Evolutionary conservation across 2,113 vertebrate species (phyloP).

Genomic region (Gasterosteus nipponicus): DNA sequence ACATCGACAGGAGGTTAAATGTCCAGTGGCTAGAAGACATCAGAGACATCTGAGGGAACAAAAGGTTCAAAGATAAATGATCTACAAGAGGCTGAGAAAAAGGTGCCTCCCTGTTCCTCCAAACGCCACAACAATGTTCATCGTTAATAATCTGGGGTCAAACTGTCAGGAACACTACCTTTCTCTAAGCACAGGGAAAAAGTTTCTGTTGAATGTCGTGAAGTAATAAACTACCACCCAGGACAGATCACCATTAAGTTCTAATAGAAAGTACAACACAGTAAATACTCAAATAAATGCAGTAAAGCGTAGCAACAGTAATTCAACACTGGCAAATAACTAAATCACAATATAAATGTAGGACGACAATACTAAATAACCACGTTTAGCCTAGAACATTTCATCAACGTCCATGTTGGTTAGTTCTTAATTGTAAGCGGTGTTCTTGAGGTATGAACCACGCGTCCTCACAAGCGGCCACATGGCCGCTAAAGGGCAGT

Average conservation of each 20-base stretch:
- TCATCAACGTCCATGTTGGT: not conserved
- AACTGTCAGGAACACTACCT: conserved; percentile 14
- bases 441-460: too few species aligned
- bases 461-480: not conserved
- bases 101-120: conserved; percentile 28
- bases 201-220: conserved; percentile 33
- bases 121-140: conserved; percentile 17
- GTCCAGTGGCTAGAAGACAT: conserved; percentile 17
- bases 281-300: not conserved
- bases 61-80: conserved; percentile 58
- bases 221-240: not conserved
- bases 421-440: not conserved
- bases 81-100: conserved; percentile 24
- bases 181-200: not conserved
- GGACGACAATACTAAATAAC: too few species aligned
- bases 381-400: not conserved
- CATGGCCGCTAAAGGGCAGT: not conserved
- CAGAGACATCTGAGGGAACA: conserved; percentile 31
- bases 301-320: not conserved
- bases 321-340: not conserved
- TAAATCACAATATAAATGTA: not conserved
- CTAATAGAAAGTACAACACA: not conserved
- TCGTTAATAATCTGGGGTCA: conserved; percentile 32
- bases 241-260: not conserved
- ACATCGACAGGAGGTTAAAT: conserved; percentile 31